Evolutionary conservation across 2,888 invertebrate species (phyloP).

Genomic region (Deroplatys truncata): DNA sequence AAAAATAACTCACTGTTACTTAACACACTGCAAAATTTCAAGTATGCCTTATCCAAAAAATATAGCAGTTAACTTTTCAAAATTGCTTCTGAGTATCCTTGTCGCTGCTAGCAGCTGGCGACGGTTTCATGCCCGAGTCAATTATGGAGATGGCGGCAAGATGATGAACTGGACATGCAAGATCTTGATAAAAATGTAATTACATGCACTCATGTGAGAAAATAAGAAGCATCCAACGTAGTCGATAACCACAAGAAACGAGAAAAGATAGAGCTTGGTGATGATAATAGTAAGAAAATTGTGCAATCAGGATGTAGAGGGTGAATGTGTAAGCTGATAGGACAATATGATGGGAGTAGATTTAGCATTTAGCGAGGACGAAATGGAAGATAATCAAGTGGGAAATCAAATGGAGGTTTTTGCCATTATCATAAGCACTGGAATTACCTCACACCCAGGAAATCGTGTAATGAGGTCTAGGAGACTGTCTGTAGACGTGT

Average conservation of each 20-base stretch:
- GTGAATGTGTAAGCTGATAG: background rate
- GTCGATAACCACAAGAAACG: too few relatives aligned
- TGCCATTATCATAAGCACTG: background rate
- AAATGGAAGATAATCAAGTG: background rate
- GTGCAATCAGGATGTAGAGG: background rate
- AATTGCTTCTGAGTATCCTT: too few relatives aligned
- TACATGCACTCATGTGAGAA: background rate
- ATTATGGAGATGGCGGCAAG: background rate
- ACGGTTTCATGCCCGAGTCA: background rate
- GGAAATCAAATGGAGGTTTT: background rate
- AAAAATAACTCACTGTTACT: too few relatives aligned
- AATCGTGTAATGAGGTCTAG: background rate
- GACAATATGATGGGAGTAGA: background rate
- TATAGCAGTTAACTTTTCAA: too few relatives aligned
- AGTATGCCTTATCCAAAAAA: too few relatives aligned
- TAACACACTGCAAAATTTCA: too few relatives aligned
- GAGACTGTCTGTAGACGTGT: background rate
- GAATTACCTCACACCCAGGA: background rate
- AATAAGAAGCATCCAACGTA: too few relatives aligned
- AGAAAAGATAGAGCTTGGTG: background rate
- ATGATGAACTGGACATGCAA: too few relatives aligned
- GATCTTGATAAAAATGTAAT: background rate
- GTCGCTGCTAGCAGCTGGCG: too few relatives aligned
- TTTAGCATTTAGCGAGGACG: background rate
- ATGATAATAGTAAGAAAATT: background rate